Evolutionary conservation across 1,140 invertebrate species (phyloP), one percentile per base, ranked within the genome.

Genomic region (Berghia stephanieae): DNA sequence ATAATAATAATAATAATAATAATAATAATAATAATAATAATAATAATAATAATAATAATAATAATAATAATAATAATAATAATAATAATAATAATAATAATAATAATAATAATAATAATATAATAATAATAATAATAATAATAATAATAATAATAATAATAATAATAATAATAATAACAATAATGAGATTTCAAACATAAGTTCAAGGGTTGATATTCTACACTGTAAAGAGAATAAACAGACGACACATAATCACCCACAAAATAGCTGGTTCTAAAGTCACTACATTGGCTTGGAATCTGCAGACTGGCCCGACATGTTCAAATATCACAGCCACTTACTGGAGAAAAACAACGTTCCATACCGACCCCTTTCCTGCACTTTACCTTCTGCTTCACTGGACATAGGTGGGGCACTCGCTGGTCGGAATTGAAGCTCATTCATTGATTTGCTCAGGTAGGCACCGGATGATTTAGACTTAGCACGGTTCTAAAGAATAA

Each of bases 361-460:
- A 72, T 60, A 78, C 40, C 34, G 42, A 73, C 77, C 57, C 34
- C 34, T 67, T 8, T 31, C 24, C 13, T 68, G 38, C 18, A 55
- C 13, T 72, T 78, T 78, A 78, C 77, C 77, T 78, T 38, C n/a
- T n/a, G n/a, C n/a, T n/a, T 67, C 44, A 38, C 38, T 49, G 31
- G 49, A 21, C 27, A 18, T 31, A 16, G 70, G 43, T 31, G 44
- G 36, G 16, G 10, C 69, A 49, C n/a, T 49, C 31, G 69, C 6
- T 10, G 42, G 42, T 70, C 42, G 43, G n/a, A n/a, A n/a, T 24
- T 27, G 34, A 24, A 38, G 46, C n/a, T n/a, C n/a, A 38, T 24
- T 18, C 31, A 42, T 2, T 16, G 18, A 70, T 31, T 70, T 49
- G 27, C n/a, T 66, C 8, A 3, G 3, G 16, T 44, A 42, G 24